Evolutionary conservation across 2,888 invertebrate genomes (phyloP), one percentile per base, ranked within the genome.

Genomic region (Stenodema calcarata): DNA sequence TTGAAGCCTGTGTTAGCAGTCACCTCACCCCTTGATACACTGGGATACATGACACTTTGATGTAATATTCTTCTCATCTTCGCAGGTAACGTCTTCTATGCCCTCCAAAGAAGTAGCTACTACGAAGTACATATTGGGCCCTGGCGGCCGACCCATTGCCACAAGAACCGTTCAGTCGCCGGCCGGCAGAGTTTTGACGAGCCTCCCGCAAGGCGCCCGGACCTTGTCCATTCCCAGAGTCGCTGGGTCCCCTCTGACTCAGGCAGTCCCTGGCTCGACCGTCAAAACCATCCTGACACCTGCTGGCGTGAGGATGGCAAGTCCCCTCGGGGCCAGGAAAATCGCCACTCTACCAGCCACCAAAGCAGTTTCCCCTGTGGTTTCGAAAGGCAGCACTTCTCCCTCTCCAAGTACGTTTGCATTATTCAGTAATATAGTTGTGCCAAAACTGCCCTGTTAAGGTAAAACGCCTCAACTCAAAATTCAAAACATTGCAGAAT

Each of bases 61-160:
- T n/a, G n/a, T n/a, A n/a, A n/a, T n/a, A n/a, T n/a, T 7, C 35
- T 12, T 47, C 69, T 16, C 69, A 14, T 12, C 18, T 23, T 27
- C 28, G 44, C 69, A 82, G 82, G 82, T 82, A 16, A 62, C 82
- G 82, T 82, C 69, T 16, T 62, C 62, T 14, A 70, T 82, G 11
- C 70, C 54, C 27, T 35, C 62, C 35, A 62, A 82, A 18, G 82
- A 82, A 70, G 80, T 80, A 30, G 50, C 80, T 11, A 69, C 82
- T 14, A 30, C 54, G 6, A 82, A 82, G 69, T 82, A 82, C 41
- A 62, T 62, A 9, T n/a, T 82, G 69, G 82, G 82, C 16, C 82
- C 82, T 9, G 82, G 62, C 18, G 82, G 82, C 18, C 78, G 78
- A 0, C 82, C 82, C 23, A 42, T 70, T 42, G 69, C 82, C 14